Base-by-base conservation (phyloP, 1,140 invertebrate species). In the Archivesica marissinica region DNA sequence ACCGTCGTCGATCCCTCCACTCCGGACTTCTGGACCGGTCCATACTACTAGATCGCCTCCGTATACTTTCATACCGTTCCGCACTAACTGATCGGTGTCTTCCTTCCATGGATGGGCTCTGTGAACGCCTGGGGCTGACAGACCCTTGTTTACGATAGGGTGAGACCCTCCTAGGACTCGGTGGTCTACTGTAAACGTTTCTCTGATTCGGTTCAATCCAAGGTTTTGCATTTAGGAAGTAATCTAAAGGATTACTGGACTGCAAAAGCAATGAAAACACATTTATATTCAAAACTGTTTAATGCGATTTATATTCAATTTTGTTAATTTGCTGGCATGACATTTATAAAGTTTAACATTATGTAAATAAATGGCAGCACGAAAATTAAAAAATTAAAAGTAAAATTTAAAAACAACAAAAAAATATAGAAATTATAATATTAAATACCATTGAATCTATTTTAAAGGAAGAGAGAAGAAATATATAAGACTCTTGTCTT, bases 221-320 rank as follows among this genome's bases (percentile, higher is more conserved):
- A 23, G 80, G 80, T 39, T 83, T 83, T 50, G 80, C 80, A 83
- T 83, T 83, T 4, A 83, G 70, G 38, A 83, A 83, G 50, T 83
- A 83, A 59, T 83, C 80, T 54, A 83, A 52, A 41, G 80, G 80
- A 83, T 83, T 83, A 38, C 35, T 28, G 2, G 59, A 59, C 77
- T 79, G 38, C 9, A 68, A 79, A 35, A 25, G 20, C 23, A 68
- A 68, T 13, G 39, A 23, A 23, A 2, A 64, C 3, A 28, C n/a
- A n/a, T n/a, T n/a, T n/a, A n/a, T n/a, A n/a, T n/a, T n/a, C n/a
- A n/a, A n/a, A 6, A 64, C 3, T 64, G 2, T 3, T 64, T 64
- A 25, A 64, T 33, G 33, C 28, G 4, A 6, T 15, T 3, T 1
- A 70, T 70, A 2, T 20, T 6, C 9, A 17, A 70, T 38, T 25